Evolutionary conservation across 2,888 invertebrate genomes (phyloP), one percentile per base, ranked within the genome.

Genomic region (Ophioninae sp.): DNA sequence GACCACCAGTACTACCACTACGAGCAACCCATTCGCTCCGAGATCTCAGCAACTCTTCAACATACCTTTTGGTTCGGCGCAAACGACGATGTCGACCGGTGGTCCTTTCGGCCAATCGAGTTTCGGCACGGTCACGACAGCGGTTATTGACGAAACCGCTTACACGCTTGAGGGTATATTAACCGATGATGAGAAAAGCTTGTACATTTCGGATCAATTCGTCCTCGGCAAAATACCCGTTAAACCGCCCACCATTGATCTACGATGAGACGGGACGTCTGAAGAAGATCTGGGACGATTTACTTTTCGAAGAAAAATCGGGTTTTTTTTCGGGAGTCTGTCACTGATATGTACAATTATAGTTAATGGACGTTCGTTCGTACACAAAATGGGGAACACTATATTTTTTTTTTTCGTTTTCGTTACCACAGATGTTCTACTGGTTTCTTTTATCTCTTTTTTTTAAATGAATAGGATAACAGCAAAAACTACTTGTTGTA

Each of bases 181-280:
- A 6, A 92, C 92, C 2, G 91, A 92, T 17, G 91, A 91, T 2
- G 92, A 93, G 63, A 92, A 91, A 75, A 88, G 44, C 17, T 86
- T 87, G 61, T 93, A 88, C 22, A 51, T 89, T 8, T 86, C 90
- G 0, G 89, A 90, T 6, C 84, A 87, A 69, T 93, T 93, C 79
- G 51, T 74, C 2, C 84, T 92, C 6, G 90, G 91, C 0, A 90
- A 90, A 67, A 91, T 93, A 74, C 92, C 93, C 0, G 22, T 91
- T 0, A 90, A 89, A 80, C 89, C 93, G 20, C 93, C 93, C 8
- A 89, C 90, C 3, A 91, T 90, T 86, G 92, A 90, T 56, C 79
- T 92, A 17, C 88, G 90, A 44, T 92, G 82, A 90, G 30, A 23
- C 51, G 7, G 9, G 1, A n/a, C n/a, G n/a, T n/a, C n/a, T n/a